phyloP scores from a whole-genome alignment of 2,113 vertebrate species.

The Melanostigma gelatinosum region DNA sequence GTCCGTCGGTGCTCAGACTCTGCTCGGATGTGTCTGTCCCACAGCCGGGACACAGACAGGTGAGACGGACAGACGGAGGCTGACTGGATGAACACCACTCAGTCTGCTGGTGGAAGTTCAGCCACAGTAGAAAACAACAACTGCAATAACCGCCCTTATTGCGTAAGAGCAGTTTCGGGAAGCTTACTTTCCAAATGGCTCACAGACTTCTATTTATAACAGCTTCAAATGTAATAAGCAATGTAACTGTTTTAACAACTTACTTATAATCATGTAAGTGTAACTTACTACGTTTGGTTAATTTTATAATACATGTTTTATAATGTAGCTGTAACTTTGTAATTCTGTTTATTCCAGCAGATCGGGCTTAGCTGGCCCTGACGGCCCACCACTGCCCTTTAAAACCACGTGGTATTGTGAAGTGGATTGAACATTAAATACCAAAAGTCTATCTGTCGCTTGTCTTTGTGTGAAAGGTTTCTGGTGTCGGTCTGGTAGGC shows the following conservation, averaged over 20 bases:
- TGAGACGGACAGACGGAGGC: conserved; percentile 55
- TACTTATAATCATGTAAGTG: no score
- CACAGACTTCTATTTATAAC: no score
- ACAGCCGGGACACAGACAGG: conserved; percentile 84
- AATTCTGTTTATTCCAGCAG: no score
- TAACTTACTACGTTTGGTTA: no score
- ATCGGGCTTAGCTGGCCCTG: no score
- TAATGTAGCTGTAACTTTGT: no score
- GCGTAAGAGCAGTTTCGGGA: background rate
- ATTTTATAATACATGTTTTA: no score
- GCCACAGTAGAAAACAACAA: background rate
- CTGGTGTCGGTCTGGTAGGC: no score
- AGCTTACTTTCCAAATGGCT: background rate
- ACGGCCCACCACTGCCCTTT: no score
- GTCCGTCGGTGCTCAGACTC: conserved; percentile 88
- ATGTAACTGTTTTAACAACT: no score
- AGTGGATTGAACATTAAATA: background rate
- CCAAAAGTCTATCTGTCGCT: background rate
- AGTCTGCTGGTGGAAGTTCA: background rate
- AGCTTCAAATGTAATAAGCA: no score
- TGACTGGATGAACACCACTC: background rate
- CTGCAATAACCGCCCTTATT: background rate
- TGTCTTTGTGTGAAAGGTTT: background rate
- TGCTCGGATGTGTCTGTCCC: conserved; percentile 83
- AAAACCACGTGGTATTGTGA: background rate